Percentiles rank a stretch among this genome's conserved stretches.
Conservation (phyloP, 2,888 invertebrate species). For the Caenorhabditis becei region DNA sequence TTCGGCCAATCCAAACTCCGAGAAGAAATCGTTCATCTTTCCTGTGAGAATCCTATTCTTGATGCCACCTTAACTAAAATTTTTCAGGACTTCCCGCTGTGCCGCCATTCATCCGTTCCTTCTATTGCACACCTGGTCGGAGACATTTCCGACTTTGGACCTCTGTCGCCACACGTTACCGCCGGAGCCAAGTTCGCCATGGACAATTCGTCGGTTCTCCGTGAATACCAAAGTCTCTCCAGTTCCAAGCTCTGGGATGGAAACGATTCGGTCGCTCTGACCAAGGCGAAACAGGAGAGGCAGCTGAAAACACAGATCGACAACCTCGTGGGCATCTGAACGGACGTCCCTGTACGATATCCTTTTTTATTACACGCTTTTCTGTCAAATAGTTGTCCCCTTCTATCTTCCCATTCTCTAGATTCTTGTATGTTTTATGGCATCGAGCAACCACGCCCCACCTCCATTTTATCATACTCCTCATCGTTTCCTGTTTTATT, state of each 20-base stretch:
- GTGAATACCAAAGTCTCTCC: conserved; percentile 7
- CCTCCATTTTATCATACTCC: conserved; percentile 41
- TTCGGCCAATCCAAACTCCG: conserved; percentile 52
- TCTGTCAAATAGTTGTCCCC: conserved; percentile 25
- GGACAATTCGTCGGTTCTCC: conserved; percentile 6
- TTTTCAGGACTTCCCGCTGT: conserved; percentile 54
- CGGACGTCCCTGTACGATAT: conserved; percentile 22
- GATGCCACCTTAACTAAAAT: not conserved
- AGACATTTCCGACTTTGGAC: conserved; percentile 48
- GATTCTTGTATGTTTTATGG: conserved; percentile 43
- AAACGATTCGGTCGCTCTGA: not conserved
- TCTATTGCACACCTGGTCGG: conserved; percentile 53
- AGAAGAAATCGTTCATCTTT: conserved; percentile 46
- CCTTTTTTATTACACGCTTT: conserved; percentile 33
- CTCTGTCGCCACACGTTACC: conserved; percentile 25
- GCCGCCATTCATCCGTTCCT: conserved; percentile 55
- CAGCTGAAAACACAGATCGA: not conserved
- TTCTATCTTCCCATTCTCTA: not conserved
- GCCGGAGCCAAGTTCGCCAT: conserved; percentile 12
- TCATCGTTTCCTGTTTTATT: conserved; percentile 53
- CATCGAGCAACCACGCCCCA: not conserved
- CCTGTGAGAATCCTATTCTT: conserved; percentile 19
- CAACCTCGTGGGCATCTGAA: not conserved
- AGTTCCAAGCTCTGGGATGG: not conserved
- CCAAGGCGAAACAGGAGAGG: not conserved